A percentile compares a stretch with the other conserved stretches of the same genome.
Conservation (phyloP, 2,797 vertebrate genomes). For the Helarctos malayanus region DNA sequence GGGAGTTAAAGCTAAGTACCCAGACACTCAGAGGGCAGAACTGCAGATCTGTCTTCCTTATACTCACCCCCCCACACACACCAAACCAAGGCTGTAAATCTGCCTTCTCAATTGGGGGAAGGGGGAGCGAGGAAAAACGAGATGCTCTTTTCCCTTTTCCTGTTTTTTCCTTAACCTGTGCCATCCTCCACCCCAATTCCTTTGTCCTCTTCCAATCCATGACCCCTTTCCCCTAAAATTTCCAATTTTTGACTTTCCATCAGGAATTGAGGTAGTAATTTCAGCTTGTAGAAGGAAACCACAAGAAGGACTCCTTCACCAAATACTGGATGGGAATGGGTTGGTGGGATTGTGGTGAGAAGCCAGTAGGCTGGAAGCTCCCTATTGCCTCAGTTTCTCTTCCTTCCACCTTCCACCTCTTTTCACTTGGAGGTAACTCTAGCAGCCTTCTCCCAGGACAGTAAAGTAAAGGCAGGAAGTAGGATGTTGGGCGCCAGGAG, state of each 20-base stretch:
- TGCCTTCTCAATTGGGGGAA: slow-evolving; percentile 78
- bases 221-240: slow-evolving; percentile 56
- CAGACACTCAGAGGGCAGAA: slow-evolving; percentile 86
- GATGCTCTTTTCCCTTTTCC: slow-evolving; percentile 71
- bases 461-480: not conserved
- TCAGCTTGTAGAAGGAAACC: not conserved
- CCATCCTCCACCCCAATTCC: not conserved
- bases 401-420: not conserved
- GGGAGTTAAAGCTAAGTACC: slow-evolving; percentile 87
- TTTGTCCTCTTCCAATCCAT: slow-evolving; percentile 70
- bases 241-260: slow-evolving; percentile 7
- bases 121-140: slow-evolving; percentile 69
- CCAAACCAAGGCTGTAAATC: slow-evolving; percentile 82
- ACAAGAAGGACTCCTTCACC: not conserved
- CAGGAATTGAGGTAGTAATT: slow-evolving; percentile 33
- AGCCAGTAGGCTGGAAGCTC: not conserved
- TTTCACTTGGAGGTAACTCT: not conserved
- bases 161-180: slow-evolving; percentile 6
- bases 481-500: not conserved
- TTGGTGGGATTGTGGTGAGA: not conserved
- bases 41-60: slow-evolving; percentile 86
- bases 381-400: not conserved
- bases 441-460: not conserved
- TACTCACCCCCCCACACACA: slow-evolving; percentile 67
- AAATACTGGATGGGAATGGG: not conserved